Percentiles rank a stretch among this genome's conserved stretches.
phyloP scores from a whole-genome alignment of 1,140 invertebrate genomes.

The Scylla paramamosain region DNA sequence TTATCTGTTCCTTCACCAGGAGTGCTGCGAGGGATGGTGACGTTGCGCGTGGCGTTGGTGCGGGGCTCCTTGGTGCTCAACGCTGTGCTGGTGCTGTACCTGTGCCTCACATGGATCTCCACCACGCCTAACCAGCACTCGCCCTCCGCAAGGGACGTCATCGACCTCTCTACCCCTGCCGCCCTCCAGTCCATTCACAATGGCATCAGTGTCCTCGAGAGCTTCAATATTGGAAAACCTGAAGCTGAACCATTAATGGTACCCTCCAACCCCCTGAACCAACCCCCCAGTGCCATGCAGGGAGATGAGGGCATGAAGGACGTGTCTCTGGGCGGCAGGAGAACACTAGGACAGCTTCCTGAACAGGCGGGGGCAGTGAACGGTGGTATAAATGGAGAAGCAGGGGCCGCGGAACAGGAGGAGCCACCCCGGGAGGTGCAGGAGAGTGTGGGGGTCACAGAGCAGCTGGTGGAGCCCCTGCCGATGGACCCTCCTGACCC shows the following conservation, averaged over 20 bases:
- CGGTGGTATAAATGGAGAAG: not conserved
- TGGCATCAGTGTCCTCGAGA: not conserved
- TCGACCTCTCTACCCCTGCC: not conserved
- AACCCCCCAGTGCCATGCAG: not conserved
- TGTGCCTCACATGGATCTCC: constrained; percentile 70
- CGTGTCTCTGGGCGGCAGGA: constrained; percentile 54
- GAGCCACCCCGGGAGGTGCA: constrained; percentile 76
- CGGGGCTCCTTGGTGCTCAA: constrained; percentile 72
- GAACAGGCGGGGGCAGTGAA: constrained; percentile 15
- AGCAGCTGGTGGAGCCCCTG: constrained; percentile 61
- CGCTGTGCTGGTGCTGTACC: constrained; percentile 71
- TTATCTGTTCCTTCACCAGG: not conserved
- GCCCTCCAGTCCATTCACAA: not conserved
- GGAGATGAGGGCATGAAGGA: constrained; percentile 38
- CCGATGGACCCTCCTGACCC: constrained; percentile 73
- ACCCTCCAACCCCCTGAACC: not conserved
- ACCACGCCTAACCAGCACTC: constrained; percentile 22
- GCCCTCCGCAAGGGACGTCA: not conserved
- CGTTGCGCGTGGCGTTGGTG: constrained; percentile 65
- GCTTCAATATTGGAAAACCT: not conserved
- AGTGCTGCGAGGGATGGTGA: constrained; percentile 62
- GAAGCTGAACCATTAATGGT: not conserved
- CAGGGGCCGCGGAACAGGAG: constrained; percentile 58
- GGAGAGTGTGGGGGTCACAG: constrained; percentile 75
- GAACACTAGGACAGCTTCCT: constrained; percentile 65